These are phyloP conservation scores for Exephanes ischioxanthus DNA, from an alignment of 2,888 invertebrate genomes.

Conservation along the genomic window DNA sequence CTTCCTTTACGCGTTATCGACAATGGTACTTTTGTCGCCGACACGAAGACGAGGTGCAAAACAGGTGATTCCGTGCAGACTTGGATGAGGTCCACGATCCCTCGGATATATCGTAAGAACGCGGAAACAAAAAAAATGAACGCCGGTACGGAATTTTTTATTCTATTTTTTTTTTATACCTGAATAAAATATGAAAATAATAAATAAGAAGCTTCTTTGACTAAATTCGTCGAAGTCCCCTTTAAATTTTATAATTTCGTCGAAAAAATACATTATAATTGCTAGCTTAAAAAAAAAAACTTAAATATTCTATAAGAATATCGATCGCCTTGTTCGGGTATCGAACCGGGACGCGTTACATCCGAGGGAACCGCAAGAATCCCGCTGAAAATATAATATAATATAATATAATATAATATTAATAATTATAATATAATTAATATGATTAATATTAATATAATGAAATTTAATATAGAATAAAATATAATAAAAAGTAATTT, in stretches of 20 bases:
- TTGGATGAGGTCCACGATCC: neutral
- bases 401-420: too few relatives aligned
- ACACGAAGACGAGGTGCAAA: neutral
- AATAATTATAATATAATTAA: too few relatives aligned
- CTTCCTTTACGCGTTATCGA: constrained; percentile 18
- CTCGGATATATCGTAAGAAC: neutral
- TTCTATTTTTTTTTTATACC: too few relatives aligned
- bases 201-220: too few relatives aligned
- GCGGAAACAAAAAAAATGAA: constrained; percentile 10
- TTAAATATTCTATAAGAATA: neutral
- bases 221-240: too few relatives aligned
- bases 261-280: too few relatives aligned
- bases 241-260: too few relatives aligned
- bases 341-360: neutral
- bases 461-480: too few relatives aligned
- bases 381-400: neutral
- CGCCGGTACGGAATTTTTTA: too few relatives aligned
- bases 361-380: neutral
- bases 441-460: too few relatives aligned
- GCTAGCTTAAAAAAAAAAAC: neutral
- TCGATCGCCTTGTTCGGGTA: constrained; percentile 9
- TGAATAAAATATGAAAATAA: too few relatives aligned
- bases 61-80: neutral
- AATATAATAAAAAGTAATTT: neutral
- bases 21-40: constrained; percentile 42